Evolutionary conservation across 1,140 invertebrate genomes (phyloP).

Genomic region (Diabrotica virgifera): DNA sequence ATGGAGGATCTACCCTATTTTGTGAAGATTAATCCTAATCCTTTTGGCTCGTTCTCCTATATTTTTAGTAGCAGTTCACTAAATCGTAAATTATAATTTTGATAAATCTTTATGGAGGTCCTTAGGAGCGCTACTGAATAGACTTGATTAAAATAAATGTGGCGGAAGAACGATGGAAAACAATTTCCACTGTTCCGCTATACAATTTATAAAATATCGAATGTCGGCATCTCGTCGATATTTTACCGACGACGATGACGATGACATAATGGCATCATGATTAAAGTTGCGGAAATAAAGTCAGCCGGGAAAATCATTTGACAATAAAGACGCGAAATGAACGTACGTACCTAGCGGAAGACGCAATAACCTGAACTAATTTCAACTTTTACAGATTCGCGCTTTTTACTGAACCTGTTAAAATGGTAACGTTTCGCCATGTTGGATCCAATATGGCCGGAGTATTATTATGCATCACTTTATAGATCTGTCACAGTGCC

Average conservation of each 20-base stretch:
- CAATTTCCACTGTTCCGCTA: conserved; percentile 1
- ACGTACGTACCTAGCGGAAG: background rate
- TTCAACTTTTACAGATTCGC: background rate
- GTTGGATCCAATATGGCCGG: too few relatives aligned
- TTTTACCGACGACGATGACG: background rate
- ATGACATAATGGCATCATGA: background rate
- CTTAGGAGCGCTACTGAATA: background rate
- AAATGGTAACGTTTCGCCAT: too few relatives aligned
- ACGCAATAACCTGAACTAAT: background rate
- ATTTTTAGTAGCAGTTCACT: too few relatives aligned
- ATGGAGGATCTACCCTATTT: too few relatives aligned
- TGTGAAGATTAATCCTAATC: too few relatives aligned
- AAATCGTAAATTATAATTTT: background rate
- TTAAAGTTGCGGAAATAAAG: conserved; percentile 2
- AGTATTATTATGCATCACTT: too few relatives aligned
- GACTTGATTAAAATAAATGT: conserved; percentile 3
- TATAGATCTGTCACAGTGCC: too few relatives aligned
- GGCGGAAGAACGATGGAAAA: conserved; percentile 1
- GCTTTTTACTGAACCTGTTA: too few relatives aligned
- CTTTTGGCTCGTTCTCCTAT: too few relatives aligned
- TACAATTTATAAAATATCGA: conserved; percentile 3
- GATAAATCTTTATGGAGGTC: background rate
- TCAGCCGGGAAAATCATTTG: background rate
- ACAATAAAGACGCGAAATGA: background rate
- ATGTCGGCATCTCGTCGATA: background rate